Evolutionary conservation across 2,113 vertebrate species (phyloP).

Genomic region (Sceloporus tristichus): DNA sequence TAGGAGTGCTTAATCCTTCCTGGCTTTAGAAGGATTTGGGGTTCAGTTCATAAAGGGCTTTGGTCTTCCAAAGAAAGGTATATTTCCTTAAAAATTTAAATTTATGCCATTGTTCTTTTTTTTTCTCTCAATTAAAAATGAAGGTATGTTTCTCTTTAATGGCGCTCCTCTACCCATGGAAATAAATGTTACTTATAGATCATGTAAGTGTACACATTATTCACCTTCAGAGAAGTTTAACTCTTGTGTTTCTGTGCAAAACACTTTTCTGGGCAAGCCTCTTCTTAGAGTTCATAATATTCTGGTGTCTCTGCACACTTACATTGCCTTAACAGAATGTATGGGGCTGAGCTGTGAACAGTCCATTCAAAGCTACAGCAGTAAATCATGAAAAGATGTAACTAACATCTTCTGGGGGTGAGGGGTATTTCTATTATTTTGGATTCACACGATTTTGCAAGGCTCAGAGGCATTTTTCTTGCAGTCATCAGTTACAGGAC

Average conservation of each 20-base stretch:
- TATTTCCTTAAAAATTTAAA: too few relatives aligned
- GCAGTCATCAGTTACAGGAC: not conserved
- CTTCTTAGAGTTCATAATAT: not conserved
- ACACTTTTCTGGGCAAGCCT: not conserved
- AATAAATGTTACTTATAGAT: not conserved
- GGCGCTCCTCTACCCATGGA: not conserved
- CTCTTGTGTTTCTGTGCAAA: not conserved
- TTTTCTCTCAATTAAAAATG: slow-evolving; percentile 1
- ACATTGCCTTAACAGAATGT: not conserved
- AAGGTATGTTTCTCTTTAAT: not conserved
- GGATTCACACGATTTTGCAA: not conserved
- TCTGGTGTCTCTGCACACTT: not conserved
- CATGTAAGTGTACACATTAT: not conserved
- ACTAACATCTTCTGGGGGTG: not conserved
- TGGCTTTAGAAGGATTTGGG: too few relatives aligned
- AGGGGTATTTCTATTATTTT: not conserved
- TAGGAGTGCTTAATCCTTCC: not conserved
- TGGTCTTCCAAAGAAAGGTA: too few relatives aligned
- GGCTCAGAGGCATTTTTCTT: not conserved
- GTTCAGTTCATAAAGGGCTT: too few relatives aligned
- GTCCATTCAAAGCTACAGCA: not conserved
- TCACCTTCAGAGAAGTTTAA: not conserved
- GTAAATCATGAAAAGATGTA: not conserved
- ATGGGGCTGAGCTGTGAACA: not conserved
- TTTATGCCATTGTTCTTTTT: not conserved